Conservation (phyloP, 2,797 vertebrate species). For the Chiloscyllium punctatum region DNA sequence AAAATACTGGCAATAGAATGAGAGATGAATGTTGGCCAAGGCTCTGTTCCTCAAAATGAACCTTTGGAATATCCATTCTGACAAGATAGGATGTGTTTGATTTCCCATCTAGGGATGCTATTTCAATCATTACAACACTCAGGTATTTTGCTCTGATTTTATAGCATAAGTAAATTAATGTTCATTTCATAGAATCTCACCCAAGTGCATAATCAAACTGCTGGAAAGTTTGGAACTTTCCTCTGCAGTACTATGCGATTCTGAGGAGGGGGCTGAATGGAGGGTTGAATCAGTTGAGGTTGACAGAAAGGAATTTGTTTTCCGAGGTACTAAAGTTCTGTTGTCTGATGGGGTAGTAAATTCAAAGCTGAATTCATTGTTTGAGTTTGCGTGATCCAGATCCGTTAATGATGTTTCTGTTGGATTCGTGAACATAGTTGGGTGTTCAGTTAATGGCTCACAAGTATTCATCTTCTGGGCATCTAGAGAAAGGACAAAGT, state of each 20-base stretch:
- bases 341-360: background rate
- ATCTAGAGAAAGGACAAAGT: background rate
- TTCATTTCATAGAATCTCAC: background rate
- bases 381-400: background rate
- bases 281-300: too few relatives aligned
- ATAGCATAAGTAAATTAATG: too few relatives aligned
- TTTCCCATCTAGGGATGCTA: too few relatives aligned
- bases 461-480: background rate
- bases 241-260: too few relatives aligned
- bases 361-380: background rate
- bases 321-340: too few relatives aligned
- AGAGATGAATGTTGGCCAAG: background rate
- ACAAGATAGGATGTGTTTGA: background rate
- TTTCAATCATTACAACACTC: background rate
- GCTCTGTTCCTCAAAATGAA: background rate
- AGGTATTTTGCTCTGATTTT: background rate
- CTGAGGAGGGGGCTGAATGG: background rate
- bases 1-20: background rate
- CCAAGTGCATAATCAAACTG: background rate
- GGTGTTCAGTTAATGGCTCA: background rate
- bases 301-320: background rate
- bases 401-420: background rate
- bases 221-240: accelerated
- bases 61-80: background rate
- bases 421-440: background rate